Percentiles rank a stretch among this genome's conserved stretches.
These are phyloP conservation scores for Coryphaenoides rupestris DNA, from an alignment of 2,113 vertebrate species.

Conservation along the genomic window DNA sequence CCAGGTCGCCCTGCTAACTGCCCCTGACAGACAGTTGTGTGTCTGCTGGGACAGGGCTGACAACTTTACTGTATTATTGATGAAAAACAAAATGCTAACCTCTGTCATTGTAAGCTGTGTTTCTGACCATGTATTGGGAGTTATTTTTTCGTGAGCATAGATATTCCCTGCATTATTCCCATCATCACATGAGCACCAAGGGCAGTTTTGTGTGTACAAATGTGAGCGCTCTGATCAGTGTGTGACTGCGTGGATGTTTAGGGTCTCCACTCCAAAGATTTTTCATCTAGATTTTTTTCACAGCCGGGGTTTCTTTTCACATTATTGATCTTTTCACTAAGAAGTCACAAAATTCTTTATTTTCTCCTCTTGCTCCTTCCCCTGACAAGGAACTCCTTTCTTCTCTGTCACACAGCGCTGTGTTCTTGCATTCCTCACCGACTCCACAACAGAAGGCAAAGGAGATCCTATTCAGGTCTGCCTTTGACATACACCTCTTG, in stretches of 20 bases:
- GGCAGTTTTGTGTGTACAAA: no score
- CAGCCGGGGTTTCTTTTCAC: constrained; percentile 54
- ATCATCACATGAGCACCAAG: no score
- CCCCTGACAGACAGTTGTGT: constrained; percentile 62
- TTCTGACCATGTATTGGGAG: no score
- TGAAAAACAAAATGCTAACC: no score
- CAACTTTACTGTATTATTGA: background rate
- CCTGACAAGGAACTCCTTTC: constrained; percentile 59
- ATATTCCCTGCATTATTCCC: no score
- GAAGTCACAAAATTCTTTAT: constrained; percentile 53
- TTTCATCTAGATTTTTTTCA: no score
- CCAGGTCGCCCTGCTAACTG: constrained; percentile 61
- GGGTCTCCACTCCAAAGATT: constrained; percentile 43
- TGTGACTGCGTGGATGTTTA: constrained; percentile 20
- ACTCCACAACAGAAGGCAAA: constrained; percentile 53
- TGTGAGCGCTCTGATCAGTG: no score
- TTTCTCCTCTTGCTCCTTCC: constrained; percentile 34
- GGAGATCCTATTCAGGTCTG: constrained; percentile 61
- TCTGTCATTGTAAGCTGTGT: no score
- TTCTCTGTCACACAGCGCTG: constrained; percentile 62
- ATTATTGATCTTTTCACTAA: constrained; percentile 53
- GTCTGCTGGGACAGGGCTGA: constrained; percentile 47
- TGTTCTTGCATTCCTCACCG: constrained; percentile 67
- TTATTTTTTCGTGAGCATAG: no score
- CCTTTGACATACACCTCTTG: constrained; percentile 67